Evolutionary conservation across 2,888 invertebrate genomes (phyloP).

Genomic region (Lithophane leautieri): DNA sequence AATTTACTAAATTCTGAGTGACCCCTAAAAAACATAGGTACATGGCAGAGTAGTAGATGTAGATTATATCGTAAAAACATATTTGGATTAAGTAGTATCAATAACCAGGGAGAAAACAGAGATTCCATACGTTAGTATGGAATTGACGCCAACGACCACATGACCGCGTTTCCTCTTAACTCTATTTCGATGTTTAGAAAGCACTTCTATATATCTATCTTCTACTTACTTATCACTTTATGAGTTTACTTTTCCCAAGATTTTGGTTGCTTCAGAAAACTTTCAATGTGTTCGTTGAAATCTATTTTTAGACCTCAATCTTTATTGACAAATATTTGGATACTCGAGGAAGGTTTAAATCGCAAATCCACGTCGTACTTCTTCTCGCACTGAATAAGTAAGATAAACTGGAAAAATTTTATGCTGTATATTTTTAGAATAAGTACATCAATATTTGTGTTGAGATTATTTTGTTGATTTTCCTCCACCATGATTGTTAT

Average conservation of each 20-base stretch:
- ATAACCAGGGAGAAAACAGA: background rate
- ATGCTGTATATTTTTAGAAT: background rate
- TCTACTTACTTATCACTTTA: conserved; percentile 34
- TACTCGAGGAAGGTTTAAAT: conserved; percentile 2
- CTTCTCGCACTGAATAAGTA: conserved; percentile 18
- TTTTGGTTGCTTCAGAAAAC: conserved; percentile 20
- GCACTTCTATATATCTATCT: conserved; percentile 32
- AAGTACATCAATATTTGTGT: conserved; percentile 6
- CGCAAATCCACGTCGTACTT: conserved; percentile 15
- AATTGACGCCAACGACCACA: background rate
- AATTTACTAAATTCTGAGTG: no score
- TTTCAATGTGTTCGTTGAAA: conserved; percentile 21
- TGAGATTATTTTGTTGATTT: background rate
- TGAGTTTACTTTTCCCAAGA: conserved; percentile 16
- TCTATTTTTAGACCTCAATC: conserved; percentile 28
- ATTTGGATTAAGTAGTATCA: background rate
- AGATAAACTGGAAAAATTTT: background rate
- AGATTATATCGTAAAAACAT: background rate
- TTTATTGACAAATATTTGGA: conserved; percentile 50
- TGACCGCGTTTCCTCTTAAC: background rate
- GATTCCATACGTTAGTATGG: background rate
- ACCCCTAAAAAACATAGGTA: background rate
- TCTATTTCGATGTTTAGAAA: conserved; percentile 25
- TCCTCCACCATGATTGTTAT: background rate
- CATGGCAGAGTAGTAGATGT: background rate